Conservation (phyloP, 1,140 invertebrate genomes). For the Neotoxoptera formosana region DNA sequence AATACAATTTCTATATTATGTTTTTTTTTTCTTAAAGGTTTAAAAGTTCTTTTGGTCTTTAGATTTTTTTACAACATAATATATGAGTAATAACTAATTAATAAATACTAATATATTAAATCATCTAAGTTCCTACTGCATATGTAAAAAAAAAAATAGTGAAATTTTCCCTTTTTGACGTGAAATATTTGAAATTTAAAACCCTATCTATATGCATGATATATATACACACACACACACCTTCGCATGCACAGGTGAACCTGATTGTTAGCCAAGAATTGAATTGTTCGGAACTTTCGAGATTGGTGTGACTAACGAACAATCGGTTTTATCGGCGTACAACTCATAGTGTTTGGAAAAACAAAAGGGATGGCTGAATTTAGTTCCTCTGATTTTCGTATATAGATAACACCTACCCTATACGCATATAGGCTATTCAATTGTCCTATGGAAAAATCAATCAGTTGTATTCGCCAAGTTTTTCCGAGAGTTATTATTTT, state of each 20-base stretch:
- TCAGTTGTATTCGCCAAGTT: not conserved
- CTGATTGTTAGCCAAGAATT: not conserved
- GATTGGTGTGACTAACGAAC: slow-evolving; percentile 21
- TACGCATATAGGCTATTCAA: not conserved
- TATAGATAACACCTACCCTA: too few species aligned
- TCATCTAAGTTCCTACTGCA: too few species aligned
- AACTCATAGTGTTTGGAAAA: not conserved
- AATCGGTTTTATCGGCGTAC: not conserved
- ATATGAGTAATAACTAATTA: too few species aligned
- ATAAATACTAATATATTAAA: too few species aligned
- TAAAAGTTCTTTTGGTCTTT: too few species aligned
- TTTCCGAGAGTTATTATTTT: not conserved
- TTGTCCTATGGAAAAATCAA: not conserved
- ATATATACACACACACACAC: not conserved
- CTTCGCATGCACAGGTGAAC: not conserved
- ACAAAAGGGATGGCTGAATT: not conserved
- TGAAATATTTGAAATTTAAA: too few species aligned
- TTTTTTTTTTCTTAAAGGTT: too few species aligned
- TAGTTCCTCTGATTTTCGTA: not conserved
- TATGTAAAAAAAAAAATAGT: too few species aligned
- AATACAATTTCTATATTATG: too few species aligned
- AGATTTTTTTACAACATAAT: too few species aligned
- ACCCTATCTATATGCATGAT: too few species aligned
- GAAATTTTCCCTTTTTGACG: too few species aligned
- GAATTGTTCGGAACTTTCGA: not conserved